phyloP scores from a whole-genome alignment of 2,113 vertebrate species.

The Peromyscus polionotus region DNA sequence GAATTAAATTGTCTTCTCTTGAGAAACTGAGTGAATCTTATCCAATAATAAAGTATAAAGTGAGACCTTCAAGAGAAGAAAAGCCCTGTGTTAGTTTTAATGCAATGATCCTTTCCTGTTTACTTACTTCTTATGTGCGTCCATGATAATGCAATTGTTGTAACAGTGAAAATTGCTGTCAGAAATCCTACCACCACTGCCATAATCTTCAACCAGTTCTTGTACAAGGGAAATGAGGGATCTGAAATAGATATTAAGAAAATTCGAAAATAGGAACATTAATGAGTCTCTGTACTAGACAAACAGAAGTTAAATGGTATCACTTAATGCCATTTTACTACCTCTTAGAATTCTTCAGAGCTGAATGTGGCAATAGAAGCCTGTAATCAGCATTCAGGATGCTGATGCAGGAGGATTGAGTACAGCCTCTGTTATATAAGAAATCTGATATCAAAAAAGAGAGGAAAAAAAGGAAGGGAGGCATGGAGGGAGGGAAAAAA shows the following conservation, averaged over 20 bases:
- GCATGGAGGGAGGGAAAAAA: too few species aligned
- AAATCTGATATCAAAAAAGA: neutral
- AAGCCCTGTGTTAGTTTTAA: neutral
- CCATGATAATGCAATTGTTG: accelerated
- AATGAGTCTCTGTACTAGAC: neutral
- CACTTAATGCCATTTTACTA: neutral
- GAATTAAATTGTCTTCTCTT: neutral
- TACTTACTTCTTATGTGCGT: neutral
- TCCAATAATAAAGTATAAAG: neutral
- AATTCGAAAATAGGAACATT: neutral
- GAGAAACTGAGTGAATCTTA: neutral
- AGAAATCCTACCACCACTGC: accelerated
- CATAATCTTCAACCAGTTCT: accelerated
- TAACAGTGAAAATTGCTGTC: accelerated
- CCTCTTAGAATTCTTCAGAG: neutral
- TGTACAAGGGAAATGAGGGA: neutral
- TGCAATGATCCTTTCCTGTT: neutral
- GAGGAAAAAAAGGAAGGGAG: neutral
- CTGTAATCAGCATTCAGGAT: neutral
- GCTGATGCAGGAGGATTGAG: neutral
- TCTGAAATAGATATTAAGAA: conserved; percentile 44
- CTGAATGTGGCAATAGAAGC: neutral
- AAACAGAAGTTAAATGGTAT: neutral
- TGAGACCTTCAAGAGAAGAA: neutral
- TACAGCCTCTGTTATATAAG: neutral